Evolutionary conservation across 2,888 invertebrate species (phyloP), one percentile per base, ranked within the genome.

Genomic region (Hypolimnas misippus): DNA sequence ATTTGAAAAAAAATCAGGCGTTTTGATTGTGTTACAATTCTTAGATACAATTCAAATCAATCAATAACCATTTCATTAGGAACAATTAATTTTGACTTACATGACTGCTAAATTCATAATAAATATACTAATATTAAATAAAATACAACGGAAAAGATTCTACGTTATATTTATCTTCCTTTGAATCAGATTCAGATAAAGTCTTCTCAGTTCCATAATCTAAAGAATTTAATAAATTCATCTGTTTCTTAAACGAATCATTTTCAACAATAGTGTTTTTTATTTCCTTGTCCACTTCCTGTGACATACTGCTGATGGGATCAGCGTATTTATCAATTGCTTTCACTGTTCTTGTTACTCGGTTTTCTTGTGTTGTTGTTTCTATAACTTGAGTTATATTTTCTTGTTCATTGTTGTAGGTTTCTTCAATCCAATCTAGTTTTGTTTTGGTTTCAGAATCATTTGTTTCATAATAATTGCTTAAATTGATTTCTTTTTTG

Each of bases 181-280:
- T 85, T 0, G 78, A 76, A 2, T 79, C 81, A 0, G 74, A 62
- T 0, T 79, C 79, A 8, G 72, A 46, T 1, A 81, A 78, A 1
- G 70, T 46, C 63, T 71, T 80, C 10, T 82, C 84, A 1, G 79
- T 82, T 0, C 76, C 83, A 54, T 89, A 86, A 60, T 89, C 89
- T 10, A 87, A 70, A 1, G 84, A 86, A 69, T 84, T 85, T 1
- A 86, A 63, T 7, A 87, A 74, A 66, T 81, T 76, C 70, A 79
- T 76, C 59, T 86, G 78, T 57, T 87, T 87, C 17, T 75, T 77
- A 7, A 71, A 59, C 68, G 82, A 46, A 5, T 46, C 66, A 10
- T 81, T 74, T 53, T 84, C 76, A 4, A 70, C 42, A 38, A 70
- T 56, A 67, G 33, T n/a, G 66, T 75, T n/a, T 62, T 49, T 33